These are phyloP conservation scores for Lepidocolaptes lacrymiger DNA, from an alignment of 2,797 vertebrate genomes.

Conservation along the genomic window DNA sequence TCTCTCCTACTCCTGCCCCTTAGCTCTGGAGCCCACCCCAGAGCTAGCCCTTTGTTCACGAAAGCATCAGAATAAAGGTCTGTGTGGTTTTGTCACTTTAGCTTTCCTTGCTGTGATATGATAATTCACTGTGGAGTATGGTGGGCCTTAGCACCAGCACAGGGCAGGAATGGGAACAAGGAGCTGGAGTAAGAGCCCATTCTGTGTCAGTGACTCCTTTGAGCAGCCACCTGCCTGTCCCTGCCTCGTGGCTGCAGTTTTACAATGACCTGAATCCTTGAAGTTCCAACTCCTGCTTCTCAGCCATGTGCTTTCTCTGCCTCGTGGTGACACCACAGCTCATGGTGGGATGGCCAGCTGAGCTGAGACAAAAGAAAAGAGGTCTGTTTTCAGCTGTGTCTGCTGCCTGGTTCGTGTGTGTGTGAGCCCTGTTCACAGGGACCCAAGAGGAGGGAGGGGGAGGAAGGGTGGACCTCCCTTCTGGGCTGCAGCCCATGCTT, in stretches of 20 bases:
- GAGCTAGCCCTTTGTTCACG: neutral
- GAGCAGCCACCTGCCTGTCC: neutral
- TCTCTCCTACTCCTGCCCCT: neutral
- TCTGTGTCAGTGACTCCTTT: neutral
- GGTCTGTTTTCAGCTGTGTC: neutral
- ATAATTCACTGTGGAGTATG: neutral
- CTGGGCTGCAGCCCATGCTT: conserved; percentile 4
- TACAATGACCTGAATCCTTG: neutral
- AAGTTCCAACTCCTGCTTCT: neutral
- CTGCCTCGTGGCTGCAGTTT: neutral
- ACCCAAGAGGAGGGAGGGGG: neutral
- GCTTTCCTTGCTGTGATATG: neutral
- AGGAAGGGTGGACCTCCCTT: conserved; percentile 3
- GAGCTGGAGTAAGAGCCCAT: neutral
- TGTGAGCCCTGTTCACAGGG: neutral
- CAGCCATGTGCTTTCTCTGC: neutral
- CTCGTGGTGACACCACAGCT: neutral
- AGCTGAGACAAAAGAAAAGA: neutral
- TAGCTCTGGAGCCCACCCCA: neutral
- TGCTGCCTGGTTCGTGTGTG: neutral
- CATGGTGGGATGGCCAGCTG: neutral
- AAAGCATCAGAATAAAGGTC: neutral
- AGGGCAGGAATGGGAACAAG: neutral
- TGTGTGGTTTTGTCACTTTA: neutral
- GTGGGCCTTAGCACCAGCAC: neutral